Evolutionary conservation across 2,797 vertebrate genomes (phyloP), one percentile per base, ranked within the genome.

Genomic region (Propithecus deckenii): DNA sequence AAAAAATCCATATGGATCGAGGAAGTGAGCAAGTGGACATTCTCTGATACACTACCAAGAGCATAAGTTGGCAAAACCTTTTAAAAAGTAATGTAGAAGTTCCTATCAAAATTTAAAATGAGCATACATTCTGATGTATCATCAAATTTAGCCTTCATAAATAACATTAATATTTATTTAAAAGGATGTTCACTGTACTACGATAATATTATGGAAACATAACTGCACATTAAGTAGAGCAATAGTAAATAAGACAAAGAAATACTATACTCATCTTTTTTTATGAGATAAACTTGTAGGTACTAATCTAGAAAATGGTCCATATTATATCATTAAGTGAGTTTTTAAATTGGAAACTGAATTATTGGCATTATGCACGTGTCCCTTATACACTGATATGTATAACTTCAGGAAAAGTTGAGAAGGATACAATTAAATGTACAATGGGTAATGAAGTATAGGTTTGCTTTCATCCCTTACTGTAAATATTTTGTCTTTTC

Each of bases 401-500:
- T 71, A n/a, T 81, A 89, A 69, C 18, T 90, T 57, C 4, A 7
- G 25, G 48, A 1, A 4, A 86, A 43, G 32, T 48, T 87, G 17
- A 94, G 71, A 75, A 76, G 50, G 50, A 23, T 38, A 86, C 15
- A 90, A 80, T 46, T 35, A 86, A 81, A 69, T 32, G 9, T 43
- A 65, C 41, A 67, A 35, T 81, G 15, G 15, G 61, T 81, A 52
- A 95, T 32, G 28, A 20, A 89, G 3, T 48, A 52, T 15, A 55
- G 20, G n/a, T 85, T 71, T 92, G 57, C 41, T 96, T 95, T 94
- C 48, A 50, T 65, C 43, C 7, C 3, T 38, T 38, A 15, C 12
- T 75, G n/a, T 63, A 90, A 90, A 93, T 48, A 76, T 15, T 46
- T 83, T 22, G 28, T n/a, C n/a, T 94, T 90, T 89, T 72, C 72